Base-by-base conservation (phyloP, 2,888 invertebrate species). In the Rhorus exstirpatorius region DNA sequence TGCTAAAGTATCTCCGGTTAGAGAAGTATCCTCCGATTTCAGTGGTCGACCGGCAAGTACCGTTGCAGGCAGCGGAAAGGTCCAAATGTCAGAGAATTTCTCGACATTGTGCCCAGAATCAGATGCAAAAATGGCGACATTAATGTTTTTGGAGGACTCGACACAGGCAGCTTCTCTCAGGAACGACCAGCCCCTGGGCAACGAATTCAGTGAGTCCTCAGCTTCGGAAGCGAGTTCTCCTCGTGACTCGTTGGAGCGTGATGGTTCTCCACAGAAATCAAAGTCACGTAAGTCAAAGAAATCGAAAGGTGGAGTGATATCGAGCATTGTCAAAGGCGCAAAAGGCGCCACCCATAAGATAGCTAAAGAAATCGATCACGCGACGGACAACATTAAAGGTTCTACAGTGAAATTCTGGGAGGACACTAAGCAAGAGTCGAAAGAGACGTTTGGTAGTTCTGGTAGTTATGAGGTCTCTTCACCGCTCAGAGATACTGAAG, bases 401-500 rank as follows among this genome's bases (percentile, higher is more conserved):
- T 84, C 85, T 0, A 85, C 87, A 1, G 87, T 81, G 44, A 89
- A 86, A 78, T 87, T 87, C 61, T 86, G 85, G 83, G 86, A 88
- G 60, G 86, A 87, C 24, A 87, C 85, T 0, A 89, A 89, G 76
- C 83, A 84, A 49, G 88, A 88, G 51, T 88, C 88, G 8, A 84
- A 88, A 76, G 87, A 90, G 46, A 82, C 86, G 0, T 83, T 82
- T 19, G 83, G 85, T 44, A 83, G 67, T 67, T 88, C 87, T 1
- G 89, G 87, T 76, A 89, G 88, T 83, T 89, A 90, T 71, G 87
- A 90, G 70, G 87, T 90, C 3, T 86, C 88, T n/a, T 80, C 88
- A 14, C 84, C 83, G 12, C 83, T 72, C 7, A 82, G 82, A 4
- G 85, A 86, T 63, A 44, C 70, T 21, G 85, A 83, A 6, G 75